These are phyloP conservation scores for Cheilosia scutellata DNA, from an alignment of 2,888 invertebrate species.

Conservation along the genomic window DNA sequence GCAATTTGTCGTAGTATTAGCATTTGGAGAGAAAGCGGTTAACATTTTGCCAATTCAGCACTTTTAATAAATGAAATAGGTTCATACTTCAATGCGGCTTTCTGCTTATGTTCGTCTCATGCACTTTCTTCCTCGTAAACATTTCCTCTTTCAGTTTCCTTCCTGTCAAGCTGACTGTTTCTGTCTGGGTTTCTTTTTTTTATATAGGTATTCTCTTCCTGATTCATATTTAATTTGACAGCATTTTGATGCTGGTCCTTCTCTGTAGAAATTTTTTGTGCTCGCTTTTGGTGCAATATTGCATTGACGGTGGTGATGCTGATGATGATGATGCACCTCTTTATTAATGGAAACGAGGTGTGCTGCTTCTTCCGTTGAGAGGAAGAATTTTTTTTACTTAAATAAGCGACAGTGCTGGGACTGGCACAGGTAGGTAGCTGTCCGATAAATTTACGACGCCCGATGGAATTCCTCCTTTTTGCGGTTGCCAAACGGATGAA, in stretches of 20 bases:
- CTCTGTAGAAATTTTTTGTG: conserved; percentile 19
- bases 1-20: too few species aligned
- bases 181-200: background rate
- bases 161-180: conserved; percentile 34
- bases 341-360: conserved; percentile 59
- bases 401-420: conserved; percentile 9
- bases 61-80: background rate
- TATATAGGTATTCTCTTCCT: conserved; percentile 7
- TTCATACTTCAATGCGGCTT: background rate
- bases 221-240: conserved; percentile 73
- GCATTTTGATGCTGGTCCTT: conserved; percentile 62
- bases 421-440: conserved; percentile 23
- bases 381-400: conserved; percentile 13
- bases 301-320: conserved; percentile 37
- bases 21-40: too few species aligned
- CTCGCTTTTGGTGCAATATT: conserved; percentile 44
- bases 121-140: conserved; percentile 9
- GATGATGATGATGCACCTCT: conserved; percentile 50
- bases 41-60: too few species aligned
- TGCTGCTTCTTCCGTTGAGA: conserved; percentile 11
- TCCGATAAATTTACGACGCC: conserved; percentile 50
- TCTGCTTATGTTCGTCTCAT: conserved; percentile 10
- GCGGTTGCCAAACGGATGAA: conserved; percentile 58
- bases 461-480: conserved; percentile 34
- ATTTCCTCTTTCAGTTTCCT: conserved; percentile 13